These are phyloP conservation scores for Pavo muticus DNA, from an alignment of 2,113 vertebrate species.

Conservation along the genomic window DNA sequence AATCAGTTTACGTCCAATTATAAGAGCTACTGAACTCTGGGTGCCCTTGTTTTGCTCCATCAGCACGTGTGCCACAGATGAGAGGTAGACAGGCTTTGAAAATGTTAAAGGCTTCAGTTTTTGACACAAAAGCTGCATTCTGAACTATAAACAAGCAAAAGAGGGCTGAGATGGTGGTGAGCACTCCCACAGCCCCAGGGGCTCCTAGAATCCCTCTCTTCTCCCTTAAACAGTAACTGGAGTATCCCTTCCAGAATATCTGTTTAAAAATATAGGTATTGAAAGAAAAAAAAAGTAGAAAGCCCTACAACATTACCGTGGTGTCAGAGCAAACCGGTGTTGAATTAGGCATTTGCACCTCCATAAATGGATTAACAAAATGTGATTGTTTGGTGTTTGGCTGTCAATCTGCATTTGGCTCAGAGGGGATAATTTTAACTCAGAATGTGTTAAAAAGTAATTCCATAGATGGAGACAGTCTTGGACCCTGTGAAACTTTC, in stretches of 20 bases:
- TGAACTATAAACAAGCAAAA: conserved; percentile 6
- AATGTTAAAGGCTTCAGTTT: conserved; percentile 57
- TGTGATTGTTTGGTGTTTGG: conserved; percentile 55
- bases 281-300: neutral
- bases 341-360: conserved; percentile 60
- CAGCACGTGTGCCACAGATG: neutral
- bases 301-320: neutral
- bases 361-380: conserved; percentile 69
- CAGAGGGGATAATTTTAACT: conserved; percentile 33
- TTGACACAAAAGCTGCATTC: conserved; percentile 22
- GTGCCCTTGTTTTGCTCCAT: conserved; percentile 54
- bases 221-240: neutral
- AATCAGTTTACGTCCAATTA: conserved; percentile 60
- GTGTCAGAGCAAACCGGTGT: neutral
- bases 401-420: conserved; percentile 71
- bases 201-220: neutral
- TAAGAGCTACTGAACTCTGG: conserved; percentile 57
- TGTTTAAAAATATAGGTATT: neutral
- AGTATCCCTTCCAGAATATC: neutral
- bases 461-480: conserved; percentile 1
- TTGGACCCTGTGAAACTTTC: conserved; percentile 45
- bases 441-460: conserved; percentile 61
- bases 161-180: neutral
- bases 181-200: neutral
- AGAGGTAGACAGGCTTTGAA: conserved; percentile 39